These are phyloP conservation scores for Amphimedon queenslandica DNA, from an alignment of 37 sponge, comb jelly and placozoan species.

Conservation along the genomic window DNA sequence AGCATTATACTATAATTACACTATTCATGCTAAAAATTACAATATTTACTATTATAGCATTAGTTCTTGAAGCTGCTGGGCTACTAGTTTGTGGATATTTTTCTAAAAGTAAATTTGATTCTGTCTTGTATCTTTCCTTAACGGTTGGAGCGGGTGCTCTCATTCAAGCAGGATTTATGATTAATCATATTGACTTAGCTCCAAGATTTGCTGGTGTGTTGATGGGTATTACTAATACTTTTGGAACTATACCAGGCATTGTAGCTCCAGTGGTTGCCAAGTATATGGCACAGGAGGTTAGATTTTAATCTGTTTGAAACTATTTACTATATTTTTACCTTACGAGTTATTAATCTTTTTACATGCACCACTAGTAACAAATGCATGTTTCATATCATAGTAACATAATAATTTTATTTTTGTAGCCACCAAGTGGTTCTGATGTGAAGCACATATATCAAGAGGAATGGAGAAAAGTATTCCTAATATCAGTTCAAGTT, in stretches of 20 bases:
- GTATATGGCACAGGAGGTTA: conserved; percentile 52
- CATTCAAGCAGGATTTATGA: conserved; percentile 43
- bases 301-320: no score
- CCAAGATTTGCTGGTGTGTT: conserved; percentile 79
- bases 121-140: conserved; percentile 56
- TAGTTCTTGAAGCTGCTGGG: conserved; percentile 38
- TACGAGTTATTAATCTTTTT: no score
- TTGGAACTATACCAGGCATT: conserved; percentile 80
- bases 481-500: no score
- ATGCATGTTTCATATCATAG: no score
- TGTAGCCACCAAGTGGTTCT: no score
- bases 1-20: no score
- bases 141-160: conserved; percentile 55
- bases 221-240: conserved; percentile 84
- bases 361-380: no score
- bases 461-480: no score
- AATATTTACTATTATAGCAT: conserved; percentile 36
- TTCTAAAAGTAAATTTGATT: conserved; percentile 31
- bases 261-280: conserved; percentile 77
- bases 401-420: no score
- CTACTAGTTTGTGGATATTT: conserved; percentile 75
- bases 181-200: conserved; percentile 84
- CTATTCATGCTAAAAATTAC: no score
- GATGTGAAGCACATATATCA: no score
- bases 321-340: no score